phyloP scores from a whole-genome alignment of 30 jellyfish, hydroid and myxozoan genomes.

The Sanderia malayensis region DNA sequence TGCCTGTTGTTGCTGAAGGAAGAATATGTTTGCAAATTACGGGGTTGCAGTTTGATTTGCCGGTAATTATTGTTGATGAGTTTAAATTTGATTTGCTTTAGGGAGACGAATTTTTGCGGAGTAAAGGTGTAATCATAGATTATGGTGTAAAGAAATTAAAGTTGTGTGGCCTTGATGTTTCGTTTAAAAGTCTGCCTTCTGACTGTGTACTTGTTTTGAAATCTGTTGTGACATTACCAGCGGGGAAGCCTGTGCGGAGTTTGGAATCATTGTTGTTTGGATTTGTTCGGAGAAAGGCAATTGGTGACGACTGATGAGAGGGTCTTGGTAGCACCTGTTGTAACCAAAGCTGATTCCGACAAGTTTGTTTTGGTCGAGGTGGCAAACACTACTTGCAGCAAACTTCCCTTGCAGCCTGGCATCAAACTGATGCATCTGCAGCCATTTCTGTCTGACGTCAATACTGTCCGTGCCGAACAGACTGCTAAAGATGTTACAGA shows the following conservation, averaged over 20 bases:
- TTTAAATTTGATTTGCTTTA: constrained; percentile 41
- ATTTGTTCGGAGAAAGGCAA: constrained; percentile 70
- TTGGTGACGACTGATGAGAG: constrained; percentile 50
- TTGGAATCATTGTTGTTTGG: constrained; percentile 62
- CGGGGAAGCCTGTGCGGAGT: constrained; percentile 61
- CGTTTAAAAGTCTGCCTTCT: constrained; percentile 57
- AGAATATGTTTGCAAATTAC: constrained; percentile 22
- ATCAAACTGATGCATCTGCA: constrained; percentile 49
- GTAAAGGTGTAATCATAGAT: constrained; percentile 31
- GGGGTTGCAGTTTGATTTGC: neutral
- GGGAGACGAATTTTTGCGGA: constrained; percentile 57
- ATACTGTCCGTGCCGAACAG: neutral
- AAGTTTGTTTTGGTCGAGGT: constrained; percentile 58
- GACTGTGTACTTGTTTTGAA: constrained; percentile 58
- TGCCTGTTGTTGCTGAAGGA: no score
- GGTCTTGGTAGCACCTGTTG: constrained; percentile 64
- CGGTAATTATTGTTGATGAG: constrained; percentile 8
- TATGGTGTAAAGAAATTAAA: constrained; percentile 25
- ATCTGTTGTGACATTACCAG: constrained; percentile 51
- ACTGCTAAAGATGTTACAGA: neutral
- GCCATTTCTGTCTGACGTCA: constrained; percentile 19
- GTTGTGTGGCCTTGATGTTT: constrained; percentile 25
- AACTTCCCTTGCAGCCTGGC: constrained; percentile 58
- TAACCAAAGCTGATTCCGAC: constrained; percentile 54
- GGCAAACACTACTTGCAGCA: constrained; percentile 56